Evolutionary conservation across 2,797 vertebrate species (phyloP).

Genomic region (Novumbra hubbsi): DNA sequence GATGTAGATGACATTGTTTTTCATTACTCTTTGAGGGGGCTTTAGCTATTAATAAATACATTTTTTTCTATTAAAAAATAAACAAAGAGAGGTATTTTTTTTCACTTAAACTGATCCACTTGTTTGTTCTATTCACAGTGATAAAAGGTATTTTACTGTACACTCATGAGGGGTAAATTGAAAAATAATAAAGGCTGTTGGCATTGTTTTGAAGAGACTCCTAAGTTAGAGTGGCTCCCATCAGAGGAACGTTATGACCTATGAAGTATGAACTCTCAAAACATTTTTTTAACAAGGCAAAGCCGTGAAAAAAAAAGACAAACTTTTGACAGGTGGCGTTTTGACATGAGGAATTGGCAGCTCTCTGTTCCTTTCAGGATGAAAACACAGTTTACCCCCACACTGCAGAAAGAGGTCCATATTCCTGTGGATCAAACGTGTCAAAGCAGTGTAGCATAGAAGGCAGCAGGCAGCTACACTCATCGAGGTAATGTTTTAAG

Average conservation of each 20-base stretch:
- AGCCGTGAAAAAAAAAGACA: conserved; percentile 14
- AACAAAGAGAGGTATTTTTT: conserved; percentile 25
- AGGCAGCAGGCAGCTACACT: conserved; percentile 34
- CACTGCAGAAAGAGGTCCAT: conserved; percentile 35
- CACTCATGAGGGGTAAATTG: not conserved
- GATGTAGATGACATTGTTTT: conserved; percentile 58
- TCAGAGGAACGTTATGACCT: not conserved
- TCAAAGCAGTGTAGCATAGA: conserved; percentile 27
- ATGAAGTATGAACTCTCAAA: too few species aligned
- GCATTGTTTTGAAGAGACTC: not conserved
- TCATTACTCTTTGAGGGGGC: conserved; percentile 40
- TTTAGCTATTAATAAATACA: conserved; percentile 32
- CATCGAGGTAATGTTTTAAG: conserved; percentile 27
- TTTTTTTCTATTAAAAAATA: not conserved
- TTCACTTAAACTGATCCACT: conserved; percentile 17
- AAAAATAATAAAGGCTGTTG: not conserved
- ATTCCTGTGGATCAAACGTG: conserved; percentile 43
- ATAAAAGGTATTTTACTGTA: conserved; percentile 9
- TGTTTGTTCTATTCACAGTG: not conserved
- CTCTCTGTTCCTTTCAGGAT: not conserved
- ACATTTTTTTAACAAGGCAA: not conserved
- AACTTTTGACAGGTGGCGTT: conserved; percentile 13
- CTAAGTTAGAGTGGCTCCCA: not conserved
- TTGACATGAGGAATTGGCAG: not conserved
- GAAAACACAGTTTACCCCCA: conserved; percentile 42